Base-by-base conservation (phyloP, 2,888 invertebrate genomes). In the Drosophila fungiperda region DNA sequence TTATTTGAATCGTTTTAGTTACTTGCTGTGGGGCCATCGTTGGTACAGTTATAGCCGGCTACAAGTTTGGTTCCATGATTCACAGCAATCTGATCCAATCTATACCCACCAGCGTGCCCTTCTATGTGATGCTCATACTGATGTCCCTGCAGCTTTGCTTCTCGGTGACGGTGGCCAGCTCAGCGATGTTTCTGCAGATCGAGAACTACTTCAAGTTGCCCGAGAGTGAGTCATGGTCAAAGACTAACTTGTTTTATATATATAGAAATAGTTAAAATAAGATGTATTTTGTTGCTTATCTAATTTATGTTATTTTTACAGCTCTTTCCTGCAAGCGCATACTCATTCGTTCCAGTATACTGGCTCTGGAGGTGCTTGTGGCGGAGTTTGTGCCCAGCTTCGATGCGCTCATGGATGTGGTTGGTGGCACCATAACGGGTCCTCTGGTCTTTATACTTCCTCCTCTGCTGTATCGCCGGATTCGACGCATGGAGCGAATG, bases 371-470 rank as follows among this genome's bases (percentile, higher is more conserved):
- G 0, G 95, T 98, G 8, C 94, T 97, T 36, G 93, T 98, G 3
- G 97, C 96, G 0, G 97, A 97, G 92, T 95, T 96, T 0, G 95
- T 98, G 0, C 98, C 98, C 1, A 94, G 96, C 76, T 98, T 98
- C 90, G 97, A 98, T 86, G 94, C 97, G 26, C 96, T 98, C 15
- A 96, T 98, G 96, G 96, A 97, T 2, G 93, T 98, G 1, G 95
- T 98, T 12, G 98, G 98, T 0, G 97, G 97, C 6, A 96, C 97
- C 0, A 94, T 98, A 6, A 96, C 96, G 0, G 97, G 97, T 0
- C 96, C 98, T 0, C 93, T 98, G 15, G 96, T 97, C 84, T 98
- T 98, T 80, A 95, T 98, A 69, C 94, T 97, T 68, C 98, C 98
- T 0, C 97, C 98, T 0, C 82, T 98, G 49, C 95, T 98, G 88